Base-by-base conservation (phyloP, 1,140 invertebrate species). In the Scaptomyza graminum region DNA sequence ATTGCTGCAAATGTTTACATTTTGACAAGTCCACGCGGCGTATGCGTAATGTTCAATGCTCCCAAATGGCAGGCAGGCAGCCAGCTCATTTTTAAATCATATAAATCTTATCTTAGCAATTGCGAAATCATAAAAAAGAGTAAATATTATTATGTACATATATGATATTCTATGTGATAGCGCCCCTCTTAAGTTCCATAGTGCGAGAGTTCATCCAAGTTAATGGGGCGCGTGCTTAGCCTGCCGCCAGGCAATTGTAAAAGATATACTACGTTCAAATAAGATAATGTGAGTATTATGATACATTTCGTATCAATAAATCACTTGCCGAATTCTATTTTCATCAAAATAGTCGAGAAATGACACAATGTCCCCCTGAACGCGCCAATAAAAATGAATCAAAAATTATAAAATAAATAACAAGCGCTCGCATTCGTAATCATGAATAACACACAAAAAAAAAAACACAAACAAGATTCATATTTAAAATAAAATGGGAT, bases 371-470 rank as follows among this genome's bases (percentile, higher is more conserved):
- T 80, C 73, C 73, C 73, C 73, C 66, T 15, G 12, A n/a, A 8
- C 12, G 71, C 51, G 56, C 79, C 77, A 81, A 87, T 88, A 82
- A 87, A 87, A 87, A 88, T 87, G 82, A 87, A 87, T 87, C 83
- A 87, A 88, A 88, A 88, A 88, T 88, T 82, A 85, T 87, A 54
- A 87, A 87, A 87, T 87, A 87, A 85, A 85, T 85, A 85, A 85
- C 82, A 70, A 61, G 51, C 66, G 79, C 41, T 54, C 61, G 34
- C 13, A 79, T 59, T 56, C 57, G 15, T 49, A 65, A 71, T 54
- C 79, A 70, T 83, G 79, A 82, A 82, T 83, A 83, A 83, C 57
- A 59, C 18, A 11, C 56, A 31, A 22, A 12, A n/a, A 18, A 28
- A 54, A 43, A 34, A 18, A 52, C 13, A 51, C 41, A 34, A 0